Base-by-base conservation (phyloP, 2,113 vertebrate species). In the Neoarius graeffei region DNA sequence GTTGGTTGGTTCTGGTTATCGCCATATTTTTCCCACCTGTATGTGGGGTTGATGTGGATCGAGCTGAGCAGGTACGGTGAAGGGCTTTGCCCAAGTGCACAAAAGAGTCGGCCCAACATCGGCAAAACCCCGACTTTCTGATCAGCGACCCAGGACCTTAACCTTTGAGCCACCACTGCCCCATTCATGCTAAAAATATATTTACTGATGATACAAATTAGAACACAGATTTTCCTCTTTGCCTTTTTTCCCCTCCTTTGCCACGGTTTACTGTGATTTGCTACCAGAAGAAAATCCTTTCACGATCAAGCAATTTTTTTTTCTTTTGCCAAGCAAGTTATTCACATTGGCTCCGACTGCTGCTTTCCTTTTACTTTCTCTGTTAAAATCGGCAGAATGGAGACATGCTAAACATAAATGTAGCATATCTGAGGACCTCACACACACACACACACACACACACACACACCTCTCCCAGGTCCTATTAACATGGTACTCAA, bases 401-500 rank as follows among this genome's bases (percentile, higher is more conserved):
- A 85, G 86, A 64, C 76, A 80, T 87, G 83, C 86, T 89, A 87
- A 89, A 85, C 27, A 25, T 76, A 80, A 87, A 89, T 87, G 89
- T 85, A 76, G 89, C 86, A 84, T 74, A 67, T 87, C 86, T 54
- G 74, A 85, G 82, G 73, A 87, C 71, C 85, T 87, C 88, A 64
- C 81, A 69, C 85, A 57, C 89, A 85, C 67, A 85, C 81, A 25
- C 56, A 48, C 74, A 81, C 80, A 57, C 76, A 84, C 85, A 19
- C 81, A 56, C 71, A 27, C 81, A 19, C 85, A 81, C 82, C 82
- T 6, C 25, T 56, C 76, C 48, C 83, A 60, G 86, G 83, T 84
- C 83, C 62, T 76, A 73, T 84, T 84, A 80, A 79, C 73, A 87
- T 54, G 19, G 52, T 69, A 84, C 14, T 52, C 66, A 88, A 86